Conservation (phyloP, 2,113 vertebrate genomes). For the Odontophorus gujanensis region DNA sequence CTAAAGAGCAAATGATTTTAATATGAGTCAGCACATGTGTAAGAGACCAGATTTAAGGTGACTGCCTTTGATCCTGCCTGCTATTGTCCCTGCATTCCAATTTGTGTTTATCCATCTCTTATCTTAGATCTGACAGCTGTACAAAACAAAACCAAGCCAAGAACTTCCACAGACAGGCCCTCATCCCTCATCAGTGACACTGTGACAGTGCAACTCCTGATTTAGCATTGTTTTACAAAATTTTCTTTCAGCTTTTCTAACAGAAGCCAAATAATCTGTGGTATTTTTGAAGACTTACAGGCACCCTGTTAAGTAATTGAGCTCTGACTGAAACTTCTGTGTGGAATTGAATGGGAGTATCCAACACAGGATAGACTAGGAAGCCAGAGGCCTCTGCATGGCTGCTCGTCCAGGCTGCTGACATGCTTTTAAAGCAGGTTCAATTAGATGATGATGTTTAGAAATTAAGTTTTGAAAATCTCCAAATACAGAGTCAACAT, state of each 20-base stretch:
- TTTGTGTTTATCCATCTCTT: constrained; percentile 27
- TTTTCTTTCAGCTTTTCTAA: constrained; percentile 5
- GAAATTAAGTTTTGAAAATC: not conserved
- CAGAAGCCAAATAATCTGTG: constrained; percentile 21
- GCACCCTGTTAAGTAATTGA: not conserved
- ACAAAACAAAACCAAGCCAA: constrained; percentile 17
- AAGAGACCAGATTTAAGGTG: not conserved
- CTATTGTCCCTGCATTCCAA: constrained; percentile 14
- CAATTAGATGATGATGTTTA: not conserved
- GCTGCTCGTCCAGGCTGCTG: not conserved
- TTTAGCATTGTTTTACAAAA: not conserved
- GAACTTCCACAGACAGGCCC: constrained; percentile 6
- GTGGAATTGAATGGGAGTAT: not conserved
- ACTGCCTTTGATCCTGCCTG: constrained; percentile 4
- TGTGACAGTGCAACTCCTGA: not conserved
- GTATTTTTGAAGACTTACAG: not conserved
- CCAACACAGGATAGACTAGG: not conserved
- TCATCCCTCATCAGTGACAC: accelerated
- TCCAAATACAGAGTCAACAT: not conserved
- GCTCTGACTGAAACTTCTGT: not conserved
- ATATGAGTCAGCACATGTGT: not conserved
- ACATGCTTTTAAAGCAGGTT: not conserved
- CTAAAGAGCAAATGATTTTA: not conserved
- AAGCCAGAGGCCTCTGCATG: not conserved
- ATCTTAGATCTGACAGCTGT: constrained; percentile 5